Evolutionary conservation across 2,113 vertebrate species (phyloP).

Genomic region (Sphyrna mokarran): DNA sequence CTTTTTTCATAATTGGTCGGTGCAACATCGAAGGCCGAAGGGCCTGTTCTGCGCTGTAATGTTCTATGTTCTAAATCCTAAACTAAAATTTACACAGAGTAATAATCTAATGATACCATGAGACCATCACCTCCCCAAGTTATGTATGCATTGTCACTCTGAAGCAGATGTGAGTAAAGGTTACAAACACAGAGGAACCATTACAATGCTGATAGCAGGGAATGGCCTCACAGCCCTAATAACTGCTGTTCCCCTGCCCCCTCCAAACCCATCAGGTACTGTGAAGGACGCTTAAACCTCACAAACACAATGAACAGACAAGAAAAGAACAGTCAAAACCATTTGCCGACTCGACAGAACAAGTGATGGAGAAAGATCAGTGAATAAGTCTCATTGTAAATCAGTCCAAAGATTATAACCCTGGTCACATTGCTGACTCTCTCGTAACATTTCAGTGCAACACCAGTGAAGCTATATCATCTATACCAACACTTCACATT

Average conservation of each 20-base stretch:
- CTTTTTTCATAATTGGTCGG: too few relatives aligned
- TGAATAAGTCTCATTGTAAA: background rate
- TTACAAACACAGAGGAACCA: background rate
- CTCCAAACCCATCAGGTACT: background rate
- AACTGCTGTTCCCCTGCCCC: background rate
- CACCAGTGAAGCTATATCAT: background rate
- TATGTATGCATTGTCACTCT: background rate
- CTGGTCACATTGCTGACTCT: background rate
- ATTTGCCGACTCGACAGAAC: background rate
- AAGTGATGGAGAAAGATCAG: background rate
- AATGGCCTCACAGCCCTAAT: background rate
- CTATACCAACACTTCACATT: too few relatives aligned
- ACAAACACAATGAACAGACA: background rate
- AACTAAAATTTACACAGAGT: too few relatives aligned
- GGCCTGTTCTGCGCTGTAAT: too few relatives aligned
- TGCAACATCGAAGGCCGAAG: too few relatives aligned
- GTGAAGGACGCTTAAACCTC: background rate
- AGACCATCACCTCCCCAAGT: too few relatives aligned
- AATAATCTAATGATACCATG: too few relatives aligned
- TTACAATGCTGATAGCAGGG: background rate
- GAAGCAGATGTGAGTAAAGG: background rate
- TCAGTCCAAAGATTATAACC: background rate
- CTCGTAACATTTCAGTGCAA: background rate
- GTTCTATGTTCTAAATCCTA: too few relatives aligned
- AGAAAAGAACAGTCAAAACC: background rate